phyloP scores from a whole-genome alignment of 2,888 invertebrate genomes.

The Conchocele bisecta region DNA sequence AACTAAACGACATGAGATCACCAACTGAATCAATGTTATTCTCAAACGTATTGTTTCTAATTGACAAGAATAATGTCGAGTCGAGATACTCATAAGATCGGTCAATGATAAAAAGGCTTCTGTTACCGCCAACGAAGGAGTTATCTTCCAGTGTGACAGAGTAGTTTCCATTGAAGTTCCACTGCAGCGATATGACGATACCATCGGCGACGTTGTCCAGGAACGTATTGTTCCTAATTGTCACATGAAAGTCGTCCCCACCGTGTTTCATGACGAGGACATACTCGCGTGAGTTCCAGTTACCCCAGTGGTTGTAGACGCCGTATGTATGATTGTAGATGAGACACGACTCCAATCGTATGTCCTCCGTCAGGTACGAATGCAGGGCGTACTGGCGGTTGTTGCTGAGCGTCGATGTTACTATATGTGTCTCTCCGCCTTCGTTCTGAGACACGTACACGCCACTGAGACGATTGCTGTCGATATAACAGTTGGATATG shows the following conservation, averaged over 20 bases:
- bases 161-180: not conserved
- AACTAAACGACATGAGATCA: not conserved
- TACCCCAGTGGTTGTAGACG: conserved; percentile 5
- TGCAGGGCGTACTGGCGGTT: conserved; percentile 17
- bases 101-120: not conserved
- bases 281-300: not conserved
- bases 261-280: not conserved
- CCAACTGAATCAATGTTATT: not conserved
- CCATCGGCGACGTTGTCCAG: conserved; percentile 21
- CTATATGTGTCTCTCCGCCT: not conserved
- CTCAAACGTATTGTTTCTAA: conserved; percentile 2
- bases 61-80: not conserved
- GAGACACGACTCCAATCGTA: conserved; percentile 5
- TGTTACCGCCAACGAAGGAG: conserved; percentile 17
- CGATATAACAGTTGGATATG: not conserved
- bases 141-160: conserved; percentile 21
- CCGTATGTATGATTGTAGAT: conserved; percentile 11
- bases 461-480: conserved; percentile 4
- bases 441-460: not conserved
- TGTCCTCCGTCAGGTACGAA: not conserved
- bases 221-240: conserved; percentile 20
- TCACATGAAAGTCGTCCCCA: not conserved
- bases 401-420: not conserved
- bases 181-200: not conserved
- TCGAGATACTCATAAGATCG: not conserved